phyloP scores from a whole-genome alignment of 2,888 invertebrate genomes.

The Marasmarcha lunaedactyla region DNA sequence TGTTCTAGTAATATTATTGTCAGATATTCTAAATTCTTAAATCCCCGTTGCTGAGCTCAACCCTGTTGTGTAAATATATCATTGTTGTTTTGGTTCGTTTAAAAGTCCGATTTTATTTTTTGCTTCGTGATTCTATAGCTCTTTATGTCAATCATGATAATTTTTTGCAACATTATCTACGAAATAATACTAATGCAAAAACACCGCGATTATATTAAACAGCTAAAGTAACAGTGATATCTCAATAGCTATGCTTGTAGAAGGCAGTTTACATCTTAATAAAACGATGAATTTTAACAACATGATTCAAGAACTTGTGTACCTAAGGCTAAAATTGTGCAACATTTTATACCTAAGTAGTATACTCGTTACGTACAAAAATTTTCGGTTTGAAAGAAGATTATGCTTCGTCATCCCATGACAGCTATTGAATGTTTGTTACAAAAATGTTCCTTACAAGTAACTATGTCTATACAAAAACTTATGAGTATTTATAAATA shows the following conservation, averaged over 20 bases:
- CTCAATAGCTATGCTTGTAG: conserved; percentile 1
- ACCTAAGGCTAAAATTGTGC: conserved; percentile 31
- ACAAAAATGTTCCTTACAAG: conserved; percentile 30
- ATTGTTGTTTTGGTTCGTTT: conserved; percentile 26
- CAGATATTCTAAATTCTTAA: conserved; percentile 57
- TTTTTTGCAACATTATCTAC: too few relatives aligned
- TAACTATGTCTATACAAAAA: conserved; percentile 50
- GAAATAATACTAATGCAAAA: too few relatives aligned
- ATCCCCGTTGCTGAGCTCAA: conserved; percentile 39
- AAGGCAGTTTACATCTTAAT: too few relatives aligned
- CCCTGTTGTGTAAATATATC: conserved; percentile 44
- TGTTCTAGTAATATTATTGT: conserved; percentile 56
- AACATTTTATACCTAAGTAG: conserved; percentile 29
- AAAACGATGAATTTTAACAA: conserved; percentile 5
- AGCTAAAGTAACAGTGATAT: neutral
- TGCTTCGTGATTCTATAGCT: conserved; percentile 10
- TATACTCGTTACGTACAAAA: conserved; percentile 11
- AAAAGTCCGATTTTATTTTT: conserved; percentile 10
- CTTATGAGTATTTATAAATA: conserved; percentile 70
- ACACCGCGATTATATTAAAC: conserved; percentile 12
- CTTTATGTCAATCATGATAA: conserved; percentile 3
- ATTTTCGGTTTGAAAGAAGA: conserved; percentile 4
- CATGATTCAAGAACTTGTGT: conserved; percentile 8
- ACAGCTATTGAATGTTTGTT: conserved; percentile 12
- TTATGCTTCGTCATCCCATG: neutral